Percentiles rank a stretch among this genome's conserved stretches.
Evolutionary conservation across 2,797 vertebrate genomes (phyloP).

Genomic region (Takifugu rubripes): DNA sequence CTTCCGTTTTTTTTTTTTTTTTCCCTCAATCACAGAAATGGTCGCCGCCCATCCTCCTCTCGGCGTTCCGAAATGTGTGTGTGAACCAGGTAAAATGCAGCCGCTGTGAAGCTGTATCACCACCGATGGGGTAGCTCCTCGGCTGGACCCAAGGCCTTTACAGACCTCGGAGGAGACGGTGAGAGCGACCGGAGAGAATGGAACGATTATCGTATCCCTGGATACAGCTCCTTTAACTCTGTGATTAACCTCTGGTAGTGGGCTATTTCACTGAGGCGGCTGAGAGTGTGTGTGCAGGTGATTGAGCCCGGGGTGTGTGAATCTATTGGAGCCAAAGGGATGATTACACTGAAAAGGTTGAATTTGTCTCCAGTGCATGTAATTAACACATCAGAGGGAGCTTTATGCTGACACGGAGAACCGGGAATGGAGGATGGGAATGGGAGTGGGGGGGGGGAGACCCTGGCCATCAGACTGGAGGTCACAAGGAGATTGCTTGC

Average conservation of each 20-base stretch:
- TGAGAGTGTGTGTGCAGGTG: constrained; percentile 27
- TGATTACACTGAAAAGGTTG: constrained; percentile 83
- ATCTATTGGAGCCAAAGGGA: constrained; percentile 74
- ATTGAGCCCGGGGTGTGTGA: constrained; percentile 43
- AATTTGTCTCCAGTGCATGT: constrained; percentile 68
- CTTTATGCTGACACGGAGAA: constrained; percentile 13
- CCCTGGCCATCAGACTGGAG: too few species aligned
- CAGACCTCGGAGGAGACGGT: constrained; percentile 19
- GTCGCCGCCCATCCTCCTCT: constrained; percentile 21
- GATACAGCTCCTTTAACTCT: constrained; percentile 45
- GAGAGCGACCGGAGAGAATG: constrained; percentile 39
- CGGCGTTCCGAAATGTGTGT: constrained; percentile 38
- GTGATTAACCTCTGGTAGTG: constrained; percentile 57
- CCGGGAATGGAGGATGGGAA: not conserved
- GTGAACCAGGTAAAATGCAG: constrained; percentile 36
- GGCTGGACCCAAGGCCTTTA: constrained; percentile 11
- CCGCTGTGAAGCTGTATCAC: constrained; percentile 35
- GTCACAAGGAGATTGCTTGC: too few species aligned
- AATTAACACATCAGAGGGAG: constrained; percentile 65
- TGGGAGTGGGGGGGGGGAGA: not conserved
- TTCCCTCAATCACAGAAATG: not conserved
- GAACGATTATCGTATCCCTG: constrained; percentile 50
- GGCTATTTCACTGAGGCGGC: constrained; percentile 30
- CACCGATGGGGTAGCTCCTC: constrained; percentile 9
- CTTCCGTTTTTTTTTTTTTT: not conserved